Percentiles rank a stretch among this genome's conserved stretches.
Conservation (phyloP, 30 jellyfish, hydroid and myxozoan genomes). For the Aurelia aurita region DNA sequence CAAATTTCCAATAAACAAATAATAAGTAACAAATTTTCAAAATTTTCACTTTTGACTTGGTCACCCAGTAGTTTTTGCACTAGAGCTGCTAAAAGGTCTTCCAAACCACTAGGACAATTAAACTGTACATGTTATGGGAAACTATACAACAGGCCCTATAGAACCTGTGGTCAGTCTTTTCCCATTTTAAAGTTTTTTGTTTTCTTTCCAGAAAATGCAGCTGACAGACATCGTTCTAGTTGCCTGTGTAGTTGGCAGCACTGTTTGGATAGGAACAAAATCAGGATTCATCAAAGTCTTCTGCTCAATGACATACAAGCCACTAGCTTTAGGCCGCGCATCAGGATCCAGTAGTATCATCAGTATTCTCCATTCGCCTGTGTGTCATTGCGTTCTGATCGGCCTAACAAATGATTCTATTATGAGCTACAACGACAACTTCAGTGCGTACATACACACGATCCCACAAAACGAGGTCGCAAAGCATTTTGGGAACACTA, state of each 20-base stretch:
- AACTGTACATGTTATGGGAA: too few species aligned
- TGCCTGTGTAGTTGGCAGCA: conserved; percentile 94
- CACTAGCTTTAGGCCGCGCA: conserved; percentile 87
- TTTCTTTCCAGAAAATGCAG: conserved; percentile 61
- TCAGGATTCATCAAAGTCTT: conserved; percentile 82
- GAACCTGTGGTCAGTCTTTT: too few species aligned
- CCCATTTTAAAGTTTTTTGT: not conserved
- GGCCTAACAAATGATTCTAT: conserved; percentile 78
- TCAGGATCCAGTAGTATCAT: conserved; percentile 66
- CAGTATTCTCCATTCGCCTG: conserved; percentile 86
- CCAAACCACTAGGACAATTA: too few species aligned
- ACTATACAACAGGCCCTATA: too few species aligned
- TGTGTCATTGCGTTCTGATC: conserved; percentile 80
- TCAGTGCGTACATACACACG: conserved; percentile 50
- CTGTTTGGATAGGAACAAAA: conserved; percentile 93
- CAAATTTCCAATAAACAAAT: too few species aligned
- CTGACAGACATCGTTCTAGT: conserved; percentile 54
- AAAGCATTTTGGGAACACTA: conserved; percentile 34
- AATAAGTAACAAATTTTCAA: too few species aligned
- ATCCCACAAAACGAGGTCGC: conserved; percentile 55
- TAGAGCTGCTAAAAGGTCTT: too few species aligned
- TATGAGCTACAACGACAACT: conserved; percentile 71
- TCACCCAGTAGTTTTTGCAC: too few species aligned
- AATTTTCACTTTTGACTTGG: too few species aligned
- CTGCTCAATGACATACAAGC: conserved; percentile 85